Evolutionary conservation across 2,113 vertebrate species (phyloP).

Genomic region (Spizaetus ornatus): DNA sequence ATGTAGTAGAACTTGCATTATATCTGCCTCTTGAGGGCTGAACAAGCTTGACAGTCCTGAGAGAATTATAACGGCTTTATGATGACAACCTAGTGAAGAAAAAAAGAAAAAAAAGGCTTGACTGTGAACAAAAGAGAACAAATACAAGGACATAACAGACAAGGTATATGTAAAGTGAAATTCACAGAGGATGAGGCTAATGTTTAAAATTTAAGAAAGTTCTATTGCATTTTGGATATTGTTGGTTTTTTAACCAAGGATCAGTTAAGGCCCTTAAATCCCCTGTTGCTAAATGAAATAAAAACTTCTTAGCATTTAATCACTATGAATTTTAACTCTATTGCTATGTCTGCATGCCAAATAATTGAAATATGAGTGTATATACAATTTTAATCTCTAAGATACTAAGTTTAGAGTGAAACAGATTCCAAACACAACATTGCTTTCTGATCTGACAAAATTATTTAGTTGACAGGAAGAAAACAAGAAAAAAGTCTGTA

Average conservation of each 20-base stretch:
- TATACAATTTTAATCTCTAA: background rate
- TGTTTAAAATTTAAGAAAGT: background rate
- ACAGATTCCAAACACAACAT: background rate
- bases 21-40: background rate
- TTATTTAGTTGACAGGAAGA: background rate
- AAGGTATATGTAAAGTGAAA: background rate
- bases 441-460: background rate
- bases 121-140: background rate
- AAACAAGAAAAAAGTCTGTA: background rate
- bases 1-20: background rate
- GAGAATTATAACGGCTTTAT: background rate
- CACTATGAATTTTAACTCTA: background rate
- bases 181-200: background rate
- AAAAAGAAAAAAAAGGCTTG: background rate
- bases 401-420: background rate
- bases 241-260: background rate
- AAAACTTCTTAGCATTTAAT: background rate
- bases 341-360: background rate
- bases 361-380: background rate
- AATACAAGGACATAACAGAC: background rate
- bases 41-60: background rate
- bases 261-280: background rate
- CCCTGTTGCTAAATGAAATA: background rate
- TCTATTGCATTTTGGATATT: background rate
- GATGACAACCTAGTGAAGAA: background rate